Evolutionary conservation across 1,140 invertebrate genomes (phyloP).

Genomic region (Neocloeon triangulifer): DNA sequence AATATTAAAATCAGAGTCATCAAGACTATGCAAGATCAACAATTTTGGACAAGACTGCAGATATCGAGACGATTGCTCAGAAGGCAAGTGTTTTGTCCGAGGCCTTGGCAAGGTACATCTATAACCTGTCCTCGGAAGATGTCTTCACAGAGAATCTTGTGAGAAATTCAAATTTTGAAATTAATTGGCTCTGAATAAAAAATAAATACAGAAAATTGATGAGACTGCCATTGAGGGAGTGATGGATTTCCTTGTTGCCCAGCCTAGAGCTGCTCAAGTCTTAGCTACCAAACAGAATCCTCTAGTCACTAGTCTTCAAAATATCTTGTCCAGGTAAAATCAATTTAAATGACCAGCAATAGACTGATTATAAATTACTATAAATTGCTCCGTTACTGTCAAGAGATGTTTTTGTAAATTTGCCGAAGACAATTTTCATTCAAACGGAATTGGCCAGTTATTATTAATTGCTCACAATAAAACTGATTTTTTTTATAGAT

Average conservation of each 20-base stretch:
- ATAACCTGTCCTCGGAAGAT: conserved; percentile 43
- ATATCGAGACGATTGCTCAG: conserved; percentile 31
- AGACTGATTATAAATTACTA: no score
- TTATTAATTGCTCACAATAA: background rate
- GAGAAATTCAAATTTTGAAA: conserved; percentile 14
- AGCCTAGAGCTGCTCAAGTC: conserved; percentile 50
- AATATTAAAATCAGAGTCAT: conserved; percentile 18
- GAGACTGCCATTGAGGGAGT: conserved; percentile 44
- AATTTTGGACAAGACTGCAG: conserved; percentile 32
- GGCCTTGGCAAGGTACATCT: conserved; percentile 62
- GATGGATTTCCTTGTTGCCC: conserved; percentile 44
- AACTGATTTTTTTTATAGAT: conserved; percentile 22
- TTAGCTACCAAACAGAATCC: conserved; percentile 37
- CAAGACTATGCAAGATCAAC: conserved; percentile 30
- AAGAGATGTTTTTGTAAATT: no score
- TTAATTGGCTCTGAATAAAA: no score
- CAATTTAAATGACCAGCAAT: background rate
- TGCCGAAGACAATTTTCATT: no score
- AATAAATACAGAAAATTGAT: conserved; percentile 37
- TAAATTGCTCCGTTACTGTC: no score
- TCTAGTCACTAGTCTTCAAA: conserved; percentile 37
- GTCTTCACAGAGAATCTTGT: conserved; percentile 49
- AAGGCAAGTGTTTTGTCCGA: conserved; percentile 64
- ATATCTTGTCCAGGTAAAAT: conserved; percentile 31
- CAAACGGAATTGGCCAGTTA: no score